Percentiles rank a stretch among this genome's conserved stretches.
phyloP scores from a whole-genome alignment of 2,797 vertebrate genomes.

The Streptopelia turtur region DNA sequence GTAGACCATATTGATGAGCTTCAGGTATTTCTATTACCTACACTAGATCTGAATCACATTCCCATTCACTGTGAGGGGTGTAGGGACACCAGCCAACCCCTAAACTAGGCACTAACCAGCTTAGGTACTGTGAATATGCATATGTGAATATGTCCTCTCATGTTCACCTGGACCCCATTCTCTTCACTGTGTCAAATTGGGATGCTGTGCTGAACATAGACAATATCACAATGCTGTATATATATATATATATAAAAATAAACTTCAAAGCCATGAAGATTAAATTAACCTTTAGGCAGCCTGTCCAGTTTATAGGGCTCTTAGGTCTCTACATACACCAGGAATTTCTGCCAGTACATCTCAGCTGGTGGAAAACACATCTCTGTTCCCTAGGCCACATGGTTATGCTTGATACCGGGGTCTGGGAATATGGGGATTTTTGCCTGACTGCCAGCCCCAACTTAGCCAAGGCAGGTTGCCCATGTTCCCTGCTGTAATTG shows the following conservation, averaged over 20 bases:
- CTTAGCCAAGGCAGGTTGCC: background rate
- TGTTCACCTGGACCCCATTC: background rate
- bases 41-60: background rate
- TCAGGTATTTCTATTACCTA: background rate
- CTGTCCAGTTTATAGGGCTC: background rate
- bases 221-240: background rate
- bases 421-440: background rate
- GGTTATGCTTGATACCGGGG: background rate
- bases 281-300: background rate
- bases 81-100: background rate
- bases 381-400: background rate
- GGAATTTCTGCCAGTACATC: background rate
- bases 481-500: background rate
- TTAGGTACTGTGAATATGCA: no score
- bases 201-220: background rate
- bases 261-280: background rate
- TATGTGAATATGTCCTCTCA: background rate
- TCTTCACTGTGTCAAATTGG: background rate
- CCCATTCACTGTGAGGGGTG: no score
- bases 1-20: background rate
- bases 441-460: background rate
- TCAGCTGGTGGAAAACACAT: background rate
- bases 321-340: background rate
- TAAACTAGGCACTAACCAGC: background rate
- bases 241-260: background rate